Evolutionary conservation across 2,888 invertebrate genomes (phyloP), one percentile per base, ranked within the genome.

Genomic region (Pseudococcus viburni): DNA sequence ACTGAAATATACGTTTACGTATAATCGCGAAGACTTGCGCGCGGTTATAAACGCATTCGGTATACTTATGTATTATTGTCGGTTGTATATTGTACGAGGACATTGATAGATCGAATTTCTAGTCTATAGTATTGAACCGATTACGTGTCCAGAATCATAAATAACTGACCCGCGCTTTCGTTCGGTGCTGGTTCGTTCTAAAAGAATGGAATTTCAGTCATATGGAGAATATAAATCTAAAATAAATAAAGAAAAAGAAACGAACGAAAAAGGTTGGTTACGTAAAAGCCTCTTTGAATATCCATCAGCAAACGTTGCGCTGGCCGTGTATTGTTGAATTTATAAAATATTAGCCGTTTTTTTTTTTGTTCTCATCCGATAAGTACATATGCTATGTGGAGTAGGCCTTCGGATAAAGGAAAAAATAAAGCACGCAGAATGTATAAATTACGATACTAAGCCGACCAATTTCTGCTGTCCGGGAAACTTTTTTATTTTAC

Each of bases 401-500:
- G 46, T 83, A 83, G 33, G 19, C 46, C 80, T 83, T 83, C 19
- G 80, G 42, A 42, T 46, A 83, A 83, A 83, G 46, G 80, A 83
- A 83, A n/a, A 83, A 83, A 83, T 83, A 83, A 83, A 83, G 42
- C 46, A 83, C 46, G 80, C 39, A 77, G 77, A 46, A 83, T 83
- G 80, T 83, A 83, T 83, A 83, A 83, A 83, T 83, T 83, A 83
- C 80, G 80, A 83, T 83, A 22, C 80, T 42, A 83, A 83, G 80
- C 80, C 80, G 42, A 83, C 80, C 80, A 83, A 83, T 83, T 83
- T 46, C 39, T 46, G 80, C 33, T 83, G 80, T 83, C 80, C 80
- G 80, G 80, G 80, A 83, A 33, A 83, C 80, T 83, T 83, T 83
- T 83, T 83, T 83, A 83, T 83, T 83, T 83, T 83, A 83, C 80